Evolutionary conservation across 2,797 vertebrate genomes (phyloP).

Genomic region (Takifugu ocellatus): DNA sequence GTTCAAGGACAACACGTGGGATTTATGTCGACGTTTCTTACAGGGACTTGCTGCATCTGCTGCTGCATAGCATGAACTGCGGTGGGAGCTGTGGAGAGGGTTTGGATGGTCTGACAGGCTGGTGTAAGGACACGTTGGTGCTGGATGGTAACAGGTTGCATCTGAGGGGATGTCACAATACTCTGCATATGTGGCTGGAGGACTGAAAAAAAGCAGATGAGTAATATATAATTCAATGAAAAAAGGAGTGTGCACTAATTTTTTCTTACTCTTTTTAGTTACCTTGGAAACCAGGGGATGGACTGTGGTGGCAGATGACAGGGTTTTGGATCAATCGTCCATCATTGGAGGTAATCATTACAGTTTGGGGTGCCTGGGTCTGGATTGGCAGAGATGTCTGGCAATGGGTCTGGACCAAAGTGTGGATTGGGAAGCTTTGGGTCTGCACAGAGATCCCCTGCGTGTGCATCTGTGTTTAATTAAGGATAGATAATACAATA

Average conservation of each 20-base stretch:
- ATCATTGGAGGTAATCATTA: constrained; percentile 87
- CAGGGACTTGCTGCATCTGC: constrained; percentile 87
- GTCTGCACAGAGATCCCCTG: constrained; percentile 70
- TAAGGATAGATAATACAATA: no score
- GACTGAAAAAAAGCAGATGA: constrained; percentile 69
- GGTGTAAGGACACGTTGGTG: constrained; percentile 91
- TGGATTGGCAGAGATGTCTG: constrained; percentile 80
- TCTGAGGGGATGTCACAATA: constrained; percentile 88
- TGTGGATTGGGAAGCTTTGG: constrained; percentile 72
- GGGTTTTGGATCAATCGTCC: constrained; percentile 92
- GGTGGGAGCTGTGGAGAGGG: constrained; percentile 74
- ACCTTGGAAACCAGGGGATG: constrained; percentile 88
- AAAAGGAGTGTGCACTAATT: not conserved
- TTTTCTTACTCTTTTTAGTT: constrained; percentile 7
- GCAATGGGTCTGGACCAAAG: constrained; percentile 73
- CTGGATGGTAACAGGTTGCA: constrained; percentile 91
- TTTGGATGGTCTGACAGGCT: constrained; percentile 80
- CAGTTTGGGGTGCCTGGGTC: constrained; percentile 86
- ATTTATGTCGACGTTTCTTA: constrained; percentile 14
- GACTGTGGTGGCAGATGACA: constrained; percentile 90
- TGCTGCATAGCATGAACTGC: constrained; percentile 84
- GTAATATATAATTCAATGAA: not conserved
- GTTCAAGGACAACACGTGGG: not conserved
- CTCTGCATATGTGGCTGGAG: constrained; percentile 93
- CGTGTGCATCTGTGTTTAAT: constrained; percentile 62